These are phyloP conservation scores for Xyrichtys novacula DNA, from an alignment of 2,797 vertebrate genomes.

Conservation along the genomic window DNA sequence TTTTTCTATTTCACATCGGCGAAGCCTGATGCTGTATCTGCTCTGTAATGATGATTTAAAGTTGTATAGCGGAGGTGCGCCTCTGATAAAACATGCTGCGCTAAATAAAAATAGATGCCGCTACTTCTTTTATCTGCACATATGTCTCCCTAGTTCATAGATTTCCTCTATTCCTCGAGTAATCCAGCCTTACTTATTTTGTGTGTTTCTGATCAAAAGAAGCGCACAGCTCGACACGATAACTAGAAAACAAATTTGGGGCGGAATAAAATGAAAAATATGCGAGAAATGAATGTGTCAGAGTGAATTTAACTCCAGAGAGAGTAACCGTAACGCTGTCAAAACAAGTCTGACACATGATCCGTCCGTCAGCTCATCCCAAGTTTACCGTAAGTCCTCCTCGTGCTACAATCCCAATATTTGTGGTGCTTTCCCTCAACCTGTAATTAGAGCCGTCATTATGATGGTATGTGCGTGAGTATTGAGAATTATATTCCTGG, in stretches of 20 bases:
- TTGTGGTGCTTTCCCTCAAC: slow-evolving; percentile 48
- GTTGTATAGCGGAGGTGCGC: slow-evolving; percentile 5
- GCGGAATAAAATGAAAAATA: slow-evolving; percentile 9
- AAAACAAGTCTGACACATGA: slow-evolving; percentile 55
- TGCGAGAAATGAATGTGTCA: slow-evolving; percentile 40
- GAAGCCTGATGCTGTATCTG: slow-evolving; percentile 1
- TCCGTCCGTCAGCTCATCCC: slow-evolving; percentile 30
- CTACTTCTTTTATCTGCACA: slow-evolving; percentile 25
- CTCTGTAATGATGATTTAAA: slow-evolving; percentile 6
- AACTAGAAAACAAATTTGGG: not conserved
- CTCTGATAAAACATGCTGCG: slow-evolving; percentile 19
- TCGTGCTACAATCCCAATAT: slow-evolving; percentile 34
- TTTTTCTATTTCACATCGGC: slow-evolving; percentile 29
- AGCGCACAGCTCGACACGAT: not conserved
- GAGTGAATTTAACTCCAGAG: slow-evolving; percentile 31
- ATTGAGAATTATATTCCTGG: slow-evolving; percentile 73
- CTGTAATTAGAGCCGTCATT: slow-evolving; percentile 69
- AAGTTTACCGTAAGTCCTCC: slow-evolving; percentile 36
- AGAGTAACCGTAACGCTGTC: slow-evolving; percentile 45
- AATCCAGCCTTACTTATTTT: slow-evolving; percentile 26
- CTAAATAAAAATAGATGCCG: not conserved
- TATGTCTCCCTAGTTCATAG: slow-evolving; percentile 5
- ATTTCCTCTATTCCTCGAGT: slow-evolving; percentile 12
- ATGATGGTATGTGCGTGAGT: slow-evolving; percentile 77
- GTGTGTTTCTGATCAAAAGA: slow-evolving; percentile 40